Base-by-base conservation (phyloP, 2,888 invertebrate species). In the Harpalus rufipes region DNA sequence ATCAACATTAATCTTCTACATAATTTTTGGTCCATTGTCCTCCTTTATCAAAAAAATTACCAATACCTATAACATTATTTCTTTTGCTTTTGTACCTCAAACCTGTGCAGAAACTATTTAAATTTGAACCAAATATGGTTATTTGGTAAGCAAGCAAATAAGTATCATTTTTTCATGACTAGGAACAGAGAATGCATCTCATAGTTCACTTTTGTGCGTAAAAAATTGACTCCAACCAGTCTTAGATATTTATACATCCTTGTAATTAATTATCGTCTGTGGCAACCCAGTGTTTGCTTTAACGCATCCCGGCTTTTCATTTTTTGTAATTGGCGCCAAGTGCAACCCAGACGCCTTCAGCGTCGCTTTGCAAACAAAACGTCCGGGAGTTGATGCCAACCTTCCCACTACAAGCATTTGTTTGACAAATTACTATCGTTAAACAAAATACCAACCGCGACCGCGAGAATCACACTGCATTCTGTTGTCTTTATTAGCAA, bases 381-480 rank as follows among this genome's bases (percentile, higher is more conserved):
- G 39, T 68, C 68, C 68, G 68, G 68, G 68, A 32, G 68, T 68
- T 32, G 68, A 68, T 68, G 68, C 68, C 68, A 68, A 32, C 32
- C 14, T 39, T 32, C 68, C 68, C 25, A 63, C 25, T 4, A 63
- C 63, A 63, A 68, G 32, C 68, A 68, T 68, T 68, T 68, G 68
- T 68, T 68, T 68, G 32, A 68, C 68, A 68, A 68, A 68, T 68
- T 68, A 68, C 68, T 14, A 68, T 32, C 12, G n/a, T 68, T 51
- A 51, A 51, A 51, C 44, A 51, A 51, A 51, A 51, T 51, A 51
- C 44, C 44, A 51, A 32, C 32, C 32, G 32, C 32, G 32, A 32
- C 32, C 32, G 32, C 44, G 44, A 51, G 44, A 51, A 51, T 51
- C 44, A 51, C 44, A 12, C 44, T 12, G 59, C 59, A 14, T 59